A percentile compares a stretch with the other conserved stretches of the same genome.
These are phyloP conservation scores for Coracopsis vasa DNA, from an alignment of 2,113 vertebrate genomes.

Conservation along the genomic window DNA sequence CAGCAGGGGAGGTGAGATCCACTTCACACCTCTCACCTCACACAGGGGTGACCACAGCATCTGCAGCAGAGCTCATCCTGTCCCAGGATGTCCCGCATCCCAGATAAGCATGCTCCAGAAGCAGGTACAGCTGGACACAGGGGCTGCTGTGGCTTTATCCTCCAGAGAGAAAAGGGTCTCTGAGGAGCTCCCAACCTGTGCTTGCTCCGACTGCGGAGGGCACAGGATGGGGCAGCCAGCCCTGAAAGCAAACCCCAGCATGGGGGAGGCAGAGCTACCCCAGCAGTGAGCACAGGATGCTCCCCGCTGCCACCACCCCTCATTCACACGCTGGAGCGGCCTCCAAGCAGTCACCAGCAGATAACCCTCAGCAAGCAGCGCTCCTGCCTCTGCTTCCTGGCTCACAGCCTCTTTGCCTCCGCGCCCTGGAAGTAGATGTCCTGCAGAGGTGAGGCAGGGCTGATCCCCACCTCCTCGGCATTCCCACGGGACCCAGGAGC, in stretches of 20 bases:
- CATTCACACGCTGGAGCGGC: neutral
- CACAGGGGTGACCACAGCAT: neutral
- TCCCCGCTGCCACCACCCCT: neutral
- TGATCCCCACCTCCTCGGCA: neutral
- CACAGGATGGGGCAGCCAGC: neutral
- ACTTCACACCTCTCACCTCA: neutral
- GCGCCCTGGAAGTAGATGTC: neutral
- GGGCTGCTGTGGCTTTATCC: neutral
- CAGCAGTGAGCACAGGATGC: accelerated
- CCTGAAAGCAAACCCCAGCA: neutral
- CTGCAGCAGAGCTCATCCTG: neutral
- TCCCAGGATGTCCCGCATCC: neutral
- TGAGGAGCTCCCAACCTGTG: neutral
- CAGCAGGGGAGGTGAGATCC: neutral
- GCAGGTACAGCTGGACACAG: accelerated
- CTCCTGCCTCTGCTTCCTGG: neutral
- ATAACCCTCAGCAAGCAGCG: neutral
- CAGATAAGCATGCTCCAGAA: neutral
- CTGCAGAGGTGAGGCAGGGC: neutral
- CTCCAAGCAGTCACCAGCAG: neutral
- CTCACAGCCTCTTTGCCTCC: neutral
- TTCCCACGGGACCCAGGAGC: neutral
- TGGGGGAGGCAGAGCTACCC: neutral
- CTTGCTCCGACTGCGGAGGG: accelerated
- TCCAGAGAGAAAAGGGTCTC: accelerated